Evolutionary conservation across 1,140 invertebrate species (phyloP).

Genomic region (Tyrophagus putrescentiae): DNA sequence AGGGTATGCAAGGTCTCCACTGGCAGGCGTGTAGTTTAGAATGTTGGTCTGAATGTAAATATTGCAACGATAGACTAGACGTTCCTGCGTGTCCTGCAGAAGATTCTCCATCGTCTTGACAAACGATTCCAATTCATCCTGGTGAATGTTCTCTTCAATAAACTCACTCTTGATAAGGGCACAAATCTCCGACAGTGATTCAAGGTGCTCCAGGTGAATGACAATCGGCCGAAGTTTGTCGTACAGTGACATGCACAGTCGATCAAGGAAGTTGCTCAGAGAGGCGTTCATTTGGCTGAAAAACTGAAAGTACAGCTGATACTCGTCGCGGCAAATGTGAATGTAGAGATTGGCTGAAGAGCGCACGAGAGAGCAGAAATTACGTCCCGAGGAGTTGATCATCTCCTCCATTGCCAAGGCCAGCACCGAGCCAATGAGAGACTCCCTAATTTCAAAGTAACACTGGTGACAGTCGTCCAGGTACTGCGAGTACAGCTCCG

Average conservation of each 20-base stretch:
- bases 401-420: slow-evolving; percentile 55
- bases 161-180: slow-evolving; percentile 53
- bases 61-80: slow-evolving; percentile 86
- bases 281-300: slow-evolving; percentile 50
- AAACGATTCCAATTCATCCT: slow-evolving; percentile 53
- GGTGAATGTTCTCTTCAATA: slow-evolving; percentile 7
- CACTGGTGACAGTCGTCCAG: slow-evolving; percentile 66
- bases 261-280: slow-evolving; percentile 54
- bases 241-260: slow-evolving; percentile 73
- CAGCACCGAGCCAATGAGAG: slow-evolving; percentile 57
- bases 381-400: slow-evolving; percentile 50
- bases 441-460: slow-evolving; percentile 59
- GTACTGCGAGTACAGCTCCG: slow-evolving; percentile 42
- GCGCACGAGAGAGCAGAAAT: slow-evolving; percentile 72
- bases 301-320: slow-evolving; percentile 73
- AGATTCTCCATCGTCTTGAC: slow-evolving; percentile 66
- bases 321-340: slow-evolving; percentile 81
- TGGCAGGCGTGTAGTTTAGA: slow-evolving; percentile 63
- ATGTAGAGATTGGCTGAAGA: slow-evolving; percentile 74
- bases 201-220: slow-evolving; percentile 91
- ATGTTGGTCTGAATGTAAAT: slow-evolving; percentile 87
- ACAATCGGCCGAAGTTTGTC: slow-evolving; percentile 85
- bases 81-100: slow-evolving; percentile 86
- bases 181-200: slow-evolving; percentile 90
- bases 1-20: slow-evolving; percentile 91